Evolutionary conservation across 2,797 vertebrate genomes (phyloP), one percentile per base, ranked within the genome.

Genomic region (Scleropages formosus): DNA sequence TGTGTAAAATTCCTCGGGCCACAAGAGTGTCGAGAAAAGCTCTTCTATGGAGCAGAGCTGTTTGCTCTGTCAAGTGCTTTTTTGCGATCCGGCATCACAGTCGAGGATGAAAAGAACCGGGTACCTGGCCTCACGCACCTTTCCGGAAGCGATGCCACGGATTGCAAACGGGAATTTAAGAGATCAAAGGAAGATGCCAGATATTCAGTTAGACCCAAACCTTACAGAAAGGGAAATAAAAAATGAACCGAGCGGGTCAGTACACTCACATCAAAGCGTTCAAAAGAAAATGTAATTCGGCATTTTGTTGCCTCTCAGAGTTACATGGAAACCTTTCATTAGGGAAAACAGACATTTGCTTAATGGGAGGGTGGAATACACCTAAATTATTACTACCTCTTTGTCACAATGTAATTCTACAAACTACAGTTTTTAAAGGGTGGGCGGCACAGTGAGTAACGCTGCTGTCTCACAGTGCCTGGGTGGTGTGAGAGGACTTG

Each of bases 261-360:
- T 16, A 27, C 18, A 64, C 46, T 26, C 26, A 65, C 71, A 73
- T 77, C 62, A 77, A 63, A 65, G 68, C 51, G 18, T 8, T 77
- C 24, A 26, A 60, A 49, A 60, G 56, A 24, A 58, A 65, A 31
- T 15, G 22, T 76, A 63, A 68, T 69, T 68, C 74, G 79, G 39
- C 71, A 58, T 6, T 73, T 74, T 63, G 16, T 20, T 64, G 58
- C 71, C 60, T 49, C 26, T 69, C 27, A 61, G 22, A 70, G 47
- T 61, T 47, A 53, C 71, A 76, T 58, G 16, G 59, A 78, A 73
- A 72, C 24, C 56, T 1, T 66, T 69, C 56, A 16, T 46, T 44
- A 26, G 70, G 53, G n/a, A 31, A 76, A 56, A 46, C 64, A 31
- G 20, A 59, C 49, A 59, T 65, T 60, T 58, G 59, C 46, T 58